phyloP scores from a whole-genome alignment of 2,113 vertebrate genomes.

The Odocoileus virginianus region DNA sequence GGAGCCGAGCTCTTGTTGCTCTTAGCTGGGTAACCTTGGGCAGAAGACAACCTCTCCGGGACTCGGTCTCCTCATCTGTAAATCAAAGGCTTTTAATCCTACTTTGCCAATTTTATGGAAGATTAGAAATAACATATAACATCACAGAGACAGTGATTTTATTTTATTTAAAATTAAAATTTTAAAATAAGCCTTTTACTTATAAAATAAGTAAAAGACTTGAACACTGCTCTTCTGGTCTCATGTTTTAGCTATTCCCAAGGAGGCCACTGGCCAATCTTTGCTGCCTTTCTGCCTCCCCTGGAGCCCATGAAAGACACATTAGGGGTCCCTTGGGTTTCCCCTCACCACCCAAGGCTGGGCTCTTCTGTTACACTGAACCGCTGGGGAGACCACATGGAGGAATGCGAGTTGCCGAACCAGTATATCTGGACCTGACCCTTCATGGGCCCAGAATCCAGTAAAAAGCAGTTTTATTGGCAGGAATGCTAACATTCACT shows the following conservation, averaged over 20 bases:
- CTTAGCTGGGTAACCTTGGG: neutral
- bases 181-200: neutral
- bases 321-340: neutral
- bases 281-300: neutral
- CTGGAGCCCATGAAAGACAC: neutral
- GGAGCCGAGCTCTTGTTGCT: rapidly evolving
- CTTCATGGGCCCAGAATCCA: neutral
- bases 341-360: neutral
- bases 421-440: neutral
- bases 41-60: neutral
- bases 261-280: neutral
- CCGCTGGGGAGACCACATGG: neutral
- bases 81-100: neutral
- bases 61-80: neutral
- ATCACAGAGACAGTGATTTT: neutral
- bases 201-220: neutral
- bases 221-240: neutral
- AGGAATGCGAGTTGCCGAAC: neutral
- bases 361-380: neutral
- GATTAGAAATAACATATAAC: neutral
- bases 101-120: neutral
- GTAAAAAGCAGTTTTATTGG: neutral
- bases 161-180: neutral
- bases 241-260: neutral
- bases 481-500: neutral